Conservation (phyloP, 2,888 invertebrate genomes). For the Caprella mutica region DNA sequence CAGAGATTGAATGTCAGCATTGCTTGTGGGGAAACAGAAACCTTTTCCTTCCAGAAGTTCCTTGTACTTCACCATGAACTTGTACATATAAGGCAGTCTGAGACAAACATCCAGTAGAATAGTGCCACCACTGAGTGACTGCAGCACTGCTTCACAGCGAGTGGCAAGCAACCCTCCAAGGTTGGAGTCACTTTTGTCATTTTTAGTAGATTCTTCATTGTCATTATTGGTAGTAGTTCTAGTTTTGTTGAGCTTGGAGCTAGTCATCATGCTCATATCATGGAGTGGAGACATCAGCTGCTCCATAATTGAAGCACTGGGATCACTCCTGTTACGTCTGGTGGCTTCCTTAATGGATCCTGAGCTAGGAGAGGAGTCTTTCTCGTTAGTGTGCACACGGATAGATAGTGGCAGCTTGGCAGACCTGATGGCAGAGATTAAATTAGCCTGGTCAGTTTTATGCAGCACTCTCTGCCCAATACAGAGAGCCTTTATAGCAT, state of each 20-base stretch:
- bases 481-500: conserved; percentile 60
- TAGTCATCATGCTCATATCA: conserved; percentile 21
- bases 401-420: conserved; percentile 52
- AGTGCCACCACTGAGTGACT: conserved; percentile 69
- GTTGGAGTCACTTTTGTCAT: conserved; percentile 23
- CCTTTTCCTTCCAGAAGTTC: conserved; percentile 55
- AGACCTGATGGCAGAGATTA: conserved; percentile 65
- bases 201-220: conserved; percentile 20
- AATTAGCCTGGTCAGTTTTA: conserved; percentile 60
- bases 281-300: conserved; percentile 57
- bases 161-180: conserved; percentile 22
- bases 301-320: conserved; percentile 59
- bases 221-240: conserved; percentile 12
- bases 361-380: conserved; percentile 44
- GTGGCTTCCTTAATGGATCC: conserved; percentile 46
- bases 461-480: conserved; percentile 57
- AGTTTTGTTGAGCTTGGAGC: conserved; percentile 17
- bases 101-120: conserved; percentile 69
- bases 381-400: conserved; percentile 44
- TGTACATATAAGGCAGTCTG: conserved; percentile 56
- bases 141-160: conserved; percentile 43
- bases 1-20: conserved; percentile 61
- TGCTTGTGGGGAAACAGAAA: conserved; percentile 54
- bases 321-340: conserved; percentile 53
- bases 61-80: conserved; percentile 52